These are phyloP conservation scores for Halocynthia roretzi DNA, from an alignment of 23 tunicate genomes.

Conservation along the genomic window DNA sequence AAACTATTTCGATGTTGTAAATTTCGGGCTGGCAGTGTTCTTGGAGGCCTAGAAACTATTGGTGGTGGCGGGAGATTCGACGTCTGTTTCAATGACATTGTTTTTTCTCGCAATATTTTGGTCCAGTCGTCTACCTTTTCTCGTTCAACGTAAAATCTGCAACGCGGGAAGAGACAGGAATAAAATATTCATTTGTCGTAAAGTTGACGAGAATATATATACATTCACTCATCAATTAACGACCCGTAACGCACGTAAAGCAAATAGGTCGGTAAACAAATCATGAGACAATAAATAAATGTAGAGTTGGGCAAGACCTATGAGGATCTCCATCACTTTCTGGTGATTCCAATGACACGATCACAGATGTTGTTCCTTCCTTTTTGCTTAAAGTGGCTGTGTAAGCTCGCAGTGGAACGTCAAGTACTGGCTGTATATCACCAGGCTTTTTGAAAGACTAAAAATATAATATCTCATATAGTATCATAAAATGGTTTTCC, in stretches of 20 bases:
- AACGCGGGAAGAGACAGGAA: not conserved
- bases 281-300: no score
- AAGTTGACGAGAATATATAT: no score
- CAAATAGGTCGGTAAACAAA: no score
- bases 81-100: conserved; percentile 17
- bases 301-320: no score
- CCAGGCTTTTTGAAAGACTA: conserved; percentile 55
- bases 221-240: no score
- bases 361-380: conserved; percentile 24
- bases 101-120: conserved; percentile 25
- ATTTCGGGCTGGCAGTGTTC: conserved; percentile 19
- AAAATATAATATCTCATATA: not conserved
- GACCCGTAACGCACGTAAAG: no score
- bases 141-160: conserved; percentile 43
- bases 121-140: conserved; percentile 32
- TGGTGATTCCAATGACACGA: conserved; percentile 14
- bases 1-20: not conserved
- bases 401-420: conserved; percentile 42
- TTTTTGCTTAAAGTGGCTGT: conserved; percentile 22
- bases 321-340: conserved; percentile 21
- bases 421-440: conserved; percentile 25
- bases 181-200: no score
- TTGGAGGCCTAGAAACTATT: conserved; percentile 29
- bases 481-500: not conserved
- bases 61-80: conserved; percentile 38